Evolutionary conservation across 2,797 vertebrate genomes (phyloP).

Genomic region (Triplophysa bombifrons): DNA sequence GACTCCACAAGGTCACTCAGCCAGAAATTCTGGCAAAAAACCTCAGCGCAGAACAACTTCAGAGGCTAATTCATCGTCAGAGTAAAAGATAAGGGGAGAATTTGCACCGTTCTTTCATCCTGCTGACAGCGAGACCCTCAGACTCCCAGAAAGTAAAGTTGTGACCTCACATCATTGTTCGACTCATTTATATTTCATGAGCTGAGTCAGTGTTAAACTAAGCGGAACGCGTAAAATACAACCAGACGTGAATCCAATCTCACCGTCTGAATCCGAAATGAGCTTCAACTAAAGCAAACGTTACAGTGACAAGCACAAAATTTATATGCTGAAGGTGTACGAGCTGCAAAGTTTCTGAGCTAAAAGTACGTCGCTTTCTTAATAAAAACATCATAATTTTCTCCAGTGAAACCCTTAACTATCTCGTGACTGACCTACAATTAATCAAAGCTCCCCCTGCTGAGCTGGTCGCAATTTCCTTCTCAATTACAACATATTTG

Average conservation of each 20-base stretch:
- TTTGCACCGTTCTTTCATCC: not conserved
- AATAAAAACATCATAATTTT: slow-evolving; percentile 23
- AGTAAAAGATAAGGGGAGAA: slow-evolving; percentile 4
- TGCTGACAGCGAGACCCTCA: not conserved
- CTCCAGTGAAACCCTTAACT: slow-evolving; percentile 1
- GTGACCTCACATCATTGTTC: not conserved
- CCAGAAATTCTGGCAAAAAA: slow-evolving; percentile 18
- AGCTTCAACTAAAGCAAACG: slow-evolving; percentile 20
- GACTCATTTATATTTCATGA: slow-evolving; percentile 2
- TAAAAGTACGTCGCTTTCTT: slow-evolving; percentile 15
- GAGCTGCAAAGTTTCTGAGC: not conserved
- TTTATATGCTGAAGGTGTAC: slow-evolving; percentile 1
- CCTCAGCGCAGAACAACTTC: slow-evolving; percentile 11
- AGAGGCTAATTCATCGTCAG: slow-evolving; percentile 4
- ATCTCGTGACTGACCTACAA: slow-evolving; percentile 36
- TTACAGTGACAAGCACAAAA: not conserved
- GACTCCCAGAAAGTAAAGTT: not conserved
- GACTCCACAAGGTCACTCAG: slow-evolving; percentile 38
- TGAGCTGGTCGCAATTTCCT: slow-evolving; percentile 20
- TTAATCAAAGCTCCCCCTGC: slow-evolving; percentile 35
- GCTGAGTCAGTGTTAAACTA: not conserved
- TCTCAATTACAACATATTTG: slow-evolving; percentile 27
- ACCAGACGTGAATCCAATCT: not conserved
- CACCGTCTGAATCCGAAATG: slow-evolving; percentile 12
- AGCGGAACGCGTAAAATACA: slow-evolving; percentile 6